Base-by-base conservation (phyloP, 2,888 invertebrate genomes). In the Bibio marci region DNA sequence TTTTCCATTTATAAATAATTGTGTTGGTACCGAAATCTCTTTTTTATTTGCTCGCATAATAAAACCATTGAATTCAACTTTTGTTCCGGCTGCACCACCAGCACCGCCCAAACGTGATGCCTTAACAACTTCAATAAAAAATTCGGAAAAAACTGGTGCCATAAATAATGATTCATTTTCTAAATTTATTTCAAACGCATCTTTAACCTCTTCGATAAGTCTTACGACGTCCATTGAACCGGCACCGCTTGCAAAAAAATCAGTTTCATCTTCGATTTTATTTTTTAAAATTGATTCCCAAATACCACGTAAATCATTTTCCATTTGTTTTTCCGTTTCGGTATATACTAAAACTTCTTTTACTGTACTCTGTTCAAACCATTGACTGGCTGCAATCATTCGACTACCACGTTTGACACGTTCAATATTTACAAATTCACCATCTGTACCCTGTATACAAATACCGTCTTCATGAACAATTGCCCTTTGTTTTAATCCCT, bases 181-280 rank as follows among this genome's bases (percentile, higher is more conserved):
- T 10, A 97, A 55, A 37, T 77, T 75, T 1, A 91, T 61, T 44
- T 73, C 72, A 8, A 81, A 70, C 27, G 77, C 65, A 44, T 88
- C 87, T 55, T 86, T 87, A 1, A 92, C 72, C 64, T 95, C 94
- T 62, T 95, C 95, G 0, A 95, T 80, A 37, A 95, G 17, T 2
- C 62, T 55, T 1, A 94, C 91, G 2, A 95, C 92, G 58, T 97
- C 95, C 90, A 97, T 95, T 7, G 94, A 94, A 1, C 90, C 88
- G n/a, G 88, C 95, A 11, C 95, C 95, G n/a, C 75, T 74, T 2
- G 73, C 74, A 60, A 97, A 95, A 65, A 97, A 95, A 55, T 95
- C 92, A 0, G 88, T 87, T 3, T 76, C 74, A 8, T 76, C 71
- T 10, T 80, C 75, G 6, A 82, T 70, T 3, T 80, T 75, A 1